Percentiles rank a stretch among this genome's conserved stretches.
Conservation (phyloP, 2,888 invertebrate genomes). For the Monopis laevigella region DNA sequence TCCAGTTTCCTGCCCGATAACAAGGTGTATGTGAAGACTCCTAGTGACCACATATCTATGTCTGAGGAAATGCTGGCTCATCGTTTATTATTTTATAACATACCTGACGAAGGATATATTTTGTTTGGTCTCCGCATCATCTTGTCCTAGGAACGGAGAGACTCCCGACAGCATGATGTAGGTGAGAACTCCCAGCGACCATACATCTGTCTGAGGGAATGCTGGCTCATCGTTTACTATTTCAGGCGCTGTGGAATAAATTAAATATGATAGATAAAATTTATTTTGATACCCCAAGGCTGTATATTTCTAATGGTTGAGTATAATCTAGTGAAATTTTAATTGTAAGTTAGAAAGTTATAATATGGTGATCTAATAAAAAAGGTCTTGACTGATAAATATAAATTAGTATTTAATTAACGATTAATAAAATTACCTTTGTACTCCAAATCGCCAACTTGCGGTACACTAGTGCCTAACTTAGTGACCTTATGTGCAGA, state of each 20-base stretch:
- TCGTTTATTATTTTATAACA: slow-evolving; percentile 79
- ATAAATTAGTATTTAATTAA: too few relatives aligned
- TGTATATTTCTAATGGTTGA: too few relatives aligned
- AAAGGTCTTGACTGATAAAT: too few relatives aligned
- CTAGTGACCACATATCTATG: slow-evolving; percentile 95
- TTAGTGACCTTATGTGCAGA: slow-evolving; percentile 84
- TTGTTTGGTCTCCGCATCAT: slow-evolving; percentile 85
- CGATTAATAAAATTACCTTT: slow-evolving; percentile 55
- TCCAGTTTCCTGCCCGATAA: slow-evolving; percentile 76
- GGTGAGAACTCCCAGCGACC: slow-evolving; percentile 92
- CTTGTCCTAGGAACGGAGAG: slow-evolving; percentile 88
- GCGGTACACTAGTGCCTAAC: slow-evolving; percentile 76
- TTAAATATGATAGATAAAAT: neutral
- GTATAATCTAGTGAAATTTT: too few relatives aligned
- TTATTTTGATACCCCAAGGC: too few relatives aligned
- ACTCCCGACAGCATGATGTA: slow-evolving; percentile 93
- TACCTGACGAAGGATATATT: slow-evolving; percentile 89
- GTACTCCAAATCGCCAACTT: slow-evolving; percentile 79
- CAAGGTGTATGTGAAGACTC: slow-evolving; percentile 90
- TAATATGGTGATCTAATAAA: too few relatives aligned
- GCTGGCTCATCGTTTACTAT: slow-evolving; percentile 87
- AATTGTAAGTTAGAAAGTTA: too few relatives aligned
- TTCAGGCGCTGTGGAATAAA: slow-evolving; percentile 77
- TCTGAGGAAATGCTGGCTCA: slow-evolving; percentile 88
- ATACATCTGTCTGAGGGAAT: slow-evolving; percentile 92